Conservation (phyloP, 1,140 invertebrate species). For the Trachymyrmex cornetzi region DNA sequence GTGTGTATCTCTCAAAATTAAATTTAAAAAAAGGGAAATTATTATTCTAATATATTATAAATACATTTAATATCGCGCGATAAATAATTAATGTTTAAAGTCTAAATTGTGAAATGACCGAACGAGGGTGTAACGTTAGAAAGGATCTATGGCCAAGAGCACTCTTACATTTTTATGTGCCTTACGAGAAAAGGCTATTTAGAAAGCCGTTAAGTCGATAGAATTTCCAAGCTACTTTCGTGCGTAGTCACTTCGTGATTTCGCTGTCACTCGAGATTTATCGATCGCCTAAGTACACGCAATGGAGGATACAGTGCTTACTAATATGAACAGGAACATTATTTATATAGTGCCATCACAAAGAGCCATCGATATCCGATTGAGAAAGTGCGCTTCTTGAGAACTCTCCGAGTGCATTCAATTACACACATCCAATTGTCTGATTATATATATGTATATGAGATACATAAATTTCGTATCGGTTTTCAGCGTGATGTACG, state of each 20-base stretch:
- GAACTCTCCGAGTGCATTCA: conserved; percentile 18
- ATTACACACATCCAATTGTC: conserved; percentile 41
- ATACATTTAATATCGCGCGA: background rate
- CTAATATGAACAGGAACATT: conserved; percentile 58
- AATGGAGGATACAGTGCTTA: conserved; percentile 26
- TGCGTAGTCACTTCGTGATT: conserved; percentile 57
- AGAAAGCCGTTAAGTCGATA: conserved; percentile 61
- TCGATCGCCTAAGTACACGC: conserved; percentile 48
- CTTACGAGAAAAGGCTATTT: conserved; percentile 53
- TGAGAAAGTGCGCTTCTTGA: conserved; percentile 36
- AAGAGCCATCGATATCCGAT: conserved; percentile 50
- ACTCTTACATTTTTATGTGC: conserved; percentile 27
- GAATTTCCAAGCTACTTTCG: conserved; percentile 61
- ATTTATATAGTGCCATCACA: conserved; percentile 40
- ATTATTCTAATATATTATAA: background rate
- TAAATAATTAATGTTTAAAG: background rate
- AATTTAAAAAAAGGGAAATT: background rate
- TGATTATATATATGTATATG: background rate
- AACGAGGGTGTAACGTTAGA: conserved; percentile 50
- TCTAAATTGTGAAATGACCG: background rate
- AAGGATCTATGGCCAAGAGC: conserved; percentile 43
- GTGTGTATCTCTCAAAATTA: background rate
- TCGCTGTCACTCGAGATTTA: conserved; percentile 62
- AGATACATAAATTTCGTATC: background rate
- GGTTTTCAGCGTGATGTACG: background rate